These are phyloP conservation scores for Microctenopoma lineatum DNA, from an alignment of 2,797 vertebrate genomes.

Conservation along the genomic window DNA sequence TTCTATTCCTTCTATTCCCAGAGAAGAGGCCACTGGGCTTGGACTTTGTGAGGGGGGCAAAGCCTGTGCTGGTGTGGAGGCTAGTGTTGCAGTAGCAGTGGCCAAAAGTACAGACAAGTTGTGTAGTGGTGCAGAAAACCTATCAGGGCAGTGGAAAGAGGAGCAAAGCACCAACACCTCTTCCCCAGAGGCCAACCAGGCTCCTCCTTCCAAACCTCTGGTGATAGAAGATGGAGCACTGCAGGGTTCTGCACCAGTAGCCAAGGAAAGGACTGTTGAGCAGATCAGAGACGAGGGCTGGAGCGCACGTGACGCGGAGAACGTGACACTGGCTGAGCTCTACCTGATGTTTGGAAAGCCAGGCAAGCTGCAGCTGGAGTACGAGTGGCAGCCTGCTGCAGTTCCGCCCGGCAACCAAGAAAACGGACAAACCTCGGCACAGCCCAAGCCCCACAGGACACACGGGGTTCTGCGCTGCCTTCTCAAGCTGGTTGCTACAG, in stretches of 20 bases:
- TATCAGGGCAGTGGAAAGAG: constrained; percentile 79
- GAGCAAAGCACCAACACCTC: constrained; percentile 65
- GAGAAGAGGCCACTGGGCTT: constrained; percentile 58
- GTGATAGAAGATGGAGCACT: constrained; percentile 55
- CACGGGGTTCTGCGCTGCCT: constrained; percentile 92
- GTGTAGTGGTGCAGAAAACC: constrained; percentile 67
- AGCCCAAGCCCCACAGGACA: constrained; percentile 76
- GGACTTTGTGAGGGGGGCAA: constrained; percentile 48
- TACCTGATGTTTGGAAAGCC: constrained; percentile 99
- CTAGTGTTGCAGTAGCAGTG: constrained; percentile 63
- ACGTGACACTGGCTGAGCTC: constrained; percentile 96
- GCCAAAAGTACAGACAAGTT: constrained; percentile 51
- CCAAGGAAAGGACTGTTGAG: constrained; percentile 82
- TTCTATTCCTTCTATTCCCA: constrained; percentile 14
- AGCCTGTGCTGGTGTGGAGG: constrained; percentile 34
- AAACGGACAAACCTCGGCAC: constrained; percentile 59
- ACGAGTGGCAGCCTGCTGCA: constrained; percentile 89
- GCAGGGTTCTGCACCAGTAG: constrained; percentile 63
- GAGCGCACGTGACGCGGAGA: constrained; percentile 90
- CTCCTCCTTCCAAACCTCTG: constrained; percentile 44
- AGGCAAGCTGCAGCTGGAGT: constrained; percentile 95
- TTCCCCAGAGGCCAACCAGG: constrained; percentile 65
- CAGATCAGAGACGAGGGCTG: constrained; percentile 94
- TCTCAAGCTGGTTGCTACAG: constrained; percentile 92
- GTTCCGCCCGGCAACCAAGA: constrained; percentile 45